Base-by-base conservation (phyloP, 1,140 invertebrate genomes). In the Drosophila ironensis region DNA sequence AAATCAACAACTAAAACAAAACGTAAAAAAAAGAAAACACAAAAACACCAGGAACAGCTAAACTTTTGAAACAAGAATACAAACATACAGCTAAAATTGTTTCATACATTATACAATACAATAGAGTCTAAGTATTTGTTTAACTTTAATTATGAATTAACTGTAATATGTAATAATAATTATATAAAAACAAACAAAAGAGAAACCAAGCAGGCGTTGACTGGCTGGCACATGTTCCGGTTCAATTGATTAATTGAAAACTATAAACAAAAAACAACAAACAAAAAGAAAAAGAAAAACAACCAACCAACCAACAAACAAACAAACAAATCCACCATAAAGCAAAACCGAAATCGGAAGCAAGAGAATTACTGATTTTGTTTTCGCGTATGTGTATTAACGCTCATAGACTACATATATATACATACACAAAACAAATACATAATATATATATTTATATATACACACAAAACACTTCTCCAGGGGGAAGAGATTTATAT, bases 121-220 rank as follows among this genome's bases (percentile, higher is more conserved):
- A 80, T 84, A 80, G 80, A 57, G 42, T 8, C 51, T 84, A 84
- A 84, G 78, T 84, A 86, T 80, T 84, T 84, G 78, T 84, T 84
- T 84, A 84, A 86, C 82, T 72, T 86, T 84, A 84, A 80, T 84
- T 82, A 82, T 73, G 69, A 63, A 84, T 60, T 74, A 61, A 86
- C 41, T 84, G 80, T 86, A 84, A 71, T 74, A 74, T 78, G 80
- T 84, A 84, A 74, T 78, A 56, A 78, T 78, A 68, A 86, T 52
- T 74, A 86, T 42, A 72, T 51, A 71, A 45, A 46, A 52, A 47
- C n/a, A 57, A 57, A 42, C 17, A 60, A 69, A 59, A 22, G 46
- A 54, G 38, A 52, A 59, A 50, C 3, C 46, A 50, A 50, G 38
- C 53, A 27, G 44, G 63, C 30, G 50, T 52, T 57, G 72, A 68